Base-by-base conservation (phyloP, 1,140 invertebrate genomes). In the Scaptodrosophila lebanonensis region DNA sequence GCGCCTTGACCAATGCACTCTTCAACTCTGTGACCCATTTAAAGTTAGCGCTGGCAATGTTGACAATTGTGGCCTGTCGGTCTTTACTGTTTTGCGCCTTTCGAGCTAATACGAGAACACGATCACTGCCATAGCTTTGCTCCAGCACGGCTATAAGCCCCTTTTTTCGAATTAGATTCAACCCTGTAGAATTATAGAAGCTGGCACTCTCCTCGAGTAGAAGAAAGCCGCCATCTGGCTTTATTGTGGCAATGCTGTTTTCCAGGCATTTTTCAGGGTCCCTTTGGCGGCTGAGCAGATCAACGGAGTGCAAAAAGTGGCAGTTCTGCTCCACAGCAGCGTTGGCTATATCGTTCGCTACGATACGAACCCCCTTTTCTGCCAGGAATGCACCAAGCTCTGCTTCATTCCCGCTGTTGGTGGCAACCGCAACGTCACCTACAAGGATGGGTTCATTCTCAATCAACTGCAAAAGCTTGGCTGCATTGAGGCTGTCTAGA, bases 1-100 rank as follows among this genome's bases (percentile, higher is more conserved):
- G 89, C 36, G 90, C 88, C 11, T 69, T 82, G 39, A 89, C 89
- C 76, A 94, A 60, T 0, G 91, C 90, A 1, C 89, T 89, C 79
- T 96, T 97, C 0, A 97, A 85, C 1, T 89, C 88, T 25, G 94
- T 93, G 12, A 98, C 90, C 97, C 97, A 98, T 0, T 85, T 86
- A 72, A 92, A 95, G 36, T 91, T 89, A 29, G 90, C 91, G 66
- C 93, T 92, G 2, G 89, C 90, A 1, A 93, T 87, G 36, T 89
- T 73, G 3, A 86, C 52, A 7, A 79, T 32, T 0, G 36, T 8
- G 1, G 48, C 38, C 2, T 61, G 33, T 0, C 16, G 17, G n/a
- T 36, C 15, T 0, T 84, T 76, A 8, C 87, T 36, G 22, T 83
- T 68, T 2, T 85, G 64, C 0, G 45, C 59, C 52, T 88, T 89